Conservation (phyloP, 2,113 vertebrate genomes). For the Donacobius atricapilla region DNA sequence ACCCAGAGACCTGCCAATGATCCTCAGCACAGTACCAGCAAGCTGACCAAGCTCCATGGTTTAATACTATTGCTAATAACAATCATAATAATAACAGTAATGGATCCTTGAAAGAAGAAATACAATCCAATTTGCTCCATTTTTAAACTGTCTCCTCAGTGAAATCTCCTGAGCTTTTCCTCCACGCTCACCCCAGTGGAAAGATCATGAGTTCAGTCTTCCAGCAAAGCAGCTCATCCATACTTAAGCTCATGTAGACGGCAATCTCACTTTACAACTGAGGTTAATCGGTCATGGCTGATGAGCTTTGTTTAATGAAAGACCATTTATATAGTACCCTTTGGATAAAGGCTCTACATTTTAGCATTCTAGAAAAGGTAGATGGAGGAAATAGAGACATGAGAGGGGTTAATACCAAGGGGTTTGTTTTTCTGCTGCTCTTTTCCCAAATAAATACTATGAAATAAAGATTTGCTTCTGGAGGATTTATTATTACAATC, state of each 20-base stretch:
- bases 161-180: background rate
- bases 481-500: background rate
- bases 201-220: background rate
- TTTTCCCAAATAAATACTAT: background rate
- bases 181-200: background rate
- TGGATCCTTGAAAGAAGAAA: background rate
- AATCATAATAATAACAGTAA: background rate
- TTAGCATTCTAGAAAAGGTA: background rate
- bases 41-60: background rate
- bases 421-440: background rate
- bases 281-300: constrained; percentile 51
- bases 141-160: background rate
- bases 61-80: background rate
- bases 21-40: background rate
- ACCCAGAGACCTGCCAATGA: background rate
- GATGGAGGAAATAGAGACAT: background rate
- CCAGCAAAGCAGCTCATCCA: constrained; percentile 29
- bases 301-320: constrained; percentile 61
- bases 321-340: constrained; percentile 1
- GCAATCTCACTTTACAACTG: constrained; percentile 41
- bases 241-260: background rate
- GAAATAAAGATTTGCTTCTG: background rate
- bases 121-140: background rate
- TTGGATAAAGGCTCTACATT: background rate
- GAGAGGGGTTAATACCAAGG: background rate